Percentiles rank a stretch among this genome's conserved stretches.
These are phyloP conservation scores for Ochotona curzoniae DNA, from an alignment of 2,113 vertebrate species.

Conservation along the genomic window DNA sequence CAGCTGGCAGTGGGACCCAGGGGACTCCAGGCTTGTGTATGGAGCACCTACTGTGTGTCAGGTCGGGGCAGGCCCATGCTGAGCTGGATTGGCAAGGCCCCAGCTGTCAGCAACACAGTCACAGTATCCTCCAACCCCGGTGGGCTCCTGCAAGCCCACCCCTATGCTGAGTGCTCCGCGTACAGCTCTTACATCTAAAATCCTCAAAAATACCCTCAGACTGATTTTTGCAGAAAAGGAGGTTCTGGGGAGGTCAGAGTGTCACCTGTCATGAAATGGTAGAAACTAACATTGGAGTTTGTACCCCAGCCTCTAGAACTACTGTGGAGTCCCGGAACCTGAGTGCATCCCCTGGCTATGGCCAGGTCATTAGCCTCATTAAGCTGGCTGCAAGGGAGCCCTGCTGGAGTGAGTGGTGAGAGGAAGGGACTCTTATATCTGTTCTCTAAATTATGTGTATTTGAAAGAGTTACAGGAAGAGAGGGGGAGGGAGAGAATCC, in stretches of 20 bases:
- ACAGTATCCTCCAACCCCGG: not conserved
- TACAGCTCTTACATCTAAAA: not conserved
- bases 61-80: fast-evolving
- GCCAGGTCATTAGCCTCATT: too few relatives aligned
- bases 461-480: not conserved
- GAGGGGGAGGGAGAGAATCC: too few relatives aligned
- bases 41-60: not conserved
- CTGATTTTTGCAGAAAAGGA: not conserved
- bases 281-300: not conserved
- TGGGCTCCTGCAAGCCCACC: fast-evolving
- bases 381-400: too few relatives aligned
- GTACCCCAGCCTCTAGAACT: not conserved
- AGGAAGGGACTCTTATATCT: not conserved
- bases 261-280: not conserved
- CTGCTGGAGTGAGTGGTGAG: fast-evolving
- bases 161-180: not conserved
- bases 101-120: not conserved
- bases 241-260: not conserved
- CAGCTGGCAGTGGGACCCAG: not conserved
- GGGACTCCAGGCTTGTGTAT: not conserved
- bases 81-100: fast-evolving
- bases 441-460: not conserved
- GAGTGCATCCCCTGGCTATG: not conserved
- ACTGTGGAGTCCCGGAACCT: fast-evolving
- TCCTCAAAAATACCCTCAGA: not conserved